Percentiles rank a stretch among this genome's conserved stretches.
Conservation (phyloP, 2,113 vertebrate genomes). For the Laterallus jamaicensis region DNA sequence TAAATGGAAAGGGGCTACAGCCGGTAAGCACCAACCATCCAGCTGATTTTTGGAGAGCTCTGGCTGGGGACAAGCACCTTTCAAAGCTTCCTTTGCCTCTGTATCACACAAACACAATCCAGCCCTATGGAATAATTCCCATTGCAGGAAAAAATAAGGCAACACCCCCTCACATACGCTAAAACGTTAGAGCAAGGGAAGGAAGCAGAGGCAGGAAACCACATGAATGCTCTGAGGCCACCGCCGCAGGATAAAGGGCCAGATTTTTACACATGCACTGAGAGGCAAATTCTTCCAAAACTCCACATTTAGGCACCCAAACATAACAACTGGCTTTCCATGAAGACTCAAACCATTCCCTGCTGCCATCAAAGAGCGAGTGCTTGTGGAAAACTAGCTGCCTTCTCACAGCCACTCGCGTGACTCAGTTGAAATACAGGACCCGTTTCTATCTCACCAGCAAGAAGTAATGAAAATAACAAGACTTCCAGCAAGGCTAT, state of each 20-base stretch:
- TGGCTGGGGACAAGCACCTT: neutral
- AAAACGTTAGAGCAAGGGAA: neutral
- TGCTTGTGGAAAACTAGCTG: neutral
- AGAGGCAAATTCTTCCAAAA: neutral
- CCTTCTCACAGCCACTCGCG: neutral
- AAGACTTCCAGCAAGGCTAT: neutral
- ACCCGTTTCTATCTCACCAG: neutral
- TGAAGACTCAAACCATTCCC: neutral
- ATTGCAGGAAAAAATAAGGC: neutral
- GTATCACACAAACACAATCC: neutral
- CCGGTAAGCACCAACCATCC: neutral
- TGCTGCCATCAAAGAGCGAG: neutral
- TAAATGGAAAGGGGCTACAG: neutral
- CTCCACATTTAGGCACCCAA: neutral
- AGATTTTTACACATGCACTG: neutral
- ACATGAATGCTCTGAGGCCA: neutral
- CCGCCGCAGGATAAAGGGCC: neutral
- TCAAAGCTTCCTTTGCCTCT: neutral
- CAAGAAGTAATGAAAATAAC: neutral
- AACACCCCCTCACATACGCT: neutral
- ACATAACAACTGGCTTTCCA: neutral
- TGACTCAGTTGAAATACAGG: neutral
- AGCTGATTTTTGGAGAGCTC: neutral
- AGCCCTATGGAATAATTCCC: neutral
- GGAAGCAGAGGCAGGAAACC: constrained; percentile 47